Evolutionary conservation across 2,113 vertebrate species (phyloP).

Genomic region (Phalacrocorax carbo): DNA sequence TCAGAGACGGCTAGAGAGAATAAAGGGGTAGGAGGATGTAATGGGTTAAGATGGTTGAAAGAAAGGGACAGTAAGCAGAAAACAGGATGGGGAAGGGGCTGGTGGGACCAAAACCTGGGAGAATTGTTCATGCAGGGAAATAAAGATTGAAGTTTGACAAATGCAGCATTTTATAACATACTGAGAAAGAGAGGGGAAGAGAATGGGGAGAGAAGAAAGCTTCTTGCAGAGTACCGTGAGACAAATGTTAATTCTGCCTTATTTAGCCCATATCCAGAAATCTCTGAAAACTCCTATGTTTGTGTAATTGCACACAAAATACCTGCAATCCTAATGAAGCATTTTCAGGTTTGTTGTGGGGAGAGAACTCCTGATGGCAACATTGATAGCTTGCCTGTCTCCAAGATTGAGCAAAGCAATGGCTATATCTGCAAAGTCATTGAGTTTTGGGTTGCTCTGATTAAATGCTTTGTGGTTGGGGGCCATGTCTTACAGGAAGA

Average conservation of each 20-base stretch:
- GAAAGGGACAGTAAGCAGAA: not conserved
- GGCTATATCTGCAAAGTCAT: not conserved
- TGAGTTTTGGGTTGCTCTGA: not conserved
- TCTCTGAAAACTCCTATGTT: not conserved
- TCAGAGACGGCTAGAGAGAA: not conserved
- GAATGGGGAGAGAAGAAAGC: not conserved
- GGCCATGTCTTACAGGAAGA: not conserved
- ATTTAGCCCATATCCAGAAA: not conserved
- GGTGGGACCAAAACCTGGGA: not conserved
- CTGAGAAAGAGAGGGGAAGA: not conserved
- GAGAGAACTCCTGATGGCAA: not conserved
- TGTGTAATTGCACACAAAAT: not conserved
- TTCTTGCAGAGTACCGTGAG: not conserved
- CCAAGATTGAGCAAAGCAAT: not conserved
- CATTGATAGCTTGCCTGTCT: not conserved
- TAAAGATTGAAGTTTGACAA: not conserved
- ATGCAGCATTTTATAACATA: not conserved
- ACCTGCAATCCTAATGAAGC: not conserved
- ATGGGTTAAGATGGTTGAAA: not conserved
- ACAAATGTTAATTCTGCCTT: not conserved
- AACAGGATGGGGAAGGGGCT: not conserved
- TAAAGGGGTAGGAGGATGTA: not conserved
- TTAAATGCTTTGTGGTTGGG: not conserved
- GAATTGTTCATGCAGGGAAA: not conserved
- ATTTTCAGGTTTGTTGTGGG: not conserved